phyloP scores from a whole-genome alignment of 2,797 vertebrate genomes.

The Sebastes wilsoni region DNA sequence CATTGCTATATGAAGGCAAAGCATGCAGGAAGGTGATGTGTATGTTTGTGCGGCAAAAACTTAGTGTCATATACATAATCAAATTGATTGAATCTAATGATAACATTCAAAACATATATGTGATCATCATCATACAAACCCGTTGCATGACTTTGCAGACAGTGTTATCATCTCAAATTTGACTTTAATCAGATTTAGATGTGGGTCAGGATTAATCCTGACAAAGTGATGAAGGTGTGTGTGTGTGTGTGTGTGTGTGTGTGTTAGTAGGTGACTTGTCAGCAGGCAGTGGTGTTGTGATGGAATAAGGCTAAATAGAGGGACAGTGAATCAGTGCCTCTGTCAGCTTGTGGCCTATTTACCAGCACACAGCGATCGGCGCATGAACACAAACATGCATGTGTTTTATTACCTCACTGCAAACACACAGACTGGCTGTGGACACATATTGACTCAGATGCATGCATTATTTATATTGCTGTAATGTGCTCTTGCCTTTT shows the following conservation, averaged over 20 bases:
- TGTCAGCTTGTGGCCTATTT: slow-evolving; percentile 41
- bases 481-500: neutral
- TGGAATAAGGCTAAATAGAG: slow-evolving; percentile 33
- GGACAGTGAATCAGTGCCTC: slow-evolving; percentile 5
- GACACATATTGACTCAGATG: neutral
- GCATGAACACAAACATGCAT: slow-evolving; percentile 17
- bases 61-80: neutral
- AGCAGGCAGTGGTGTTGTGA: slow-evolving; percentile 14
- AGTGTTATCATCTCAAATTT: neutral
- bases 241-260: neutral
- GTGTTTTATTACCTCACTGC: neutral
- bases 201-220: slow-evolving; percentile 15
- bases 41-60: neutral
- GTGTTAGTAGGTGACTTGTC: slow-evolving; percentile 41
- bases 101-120: neutral
- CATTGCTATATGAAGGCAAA: neutral
- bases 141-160: neutral
- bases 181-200: neutral
- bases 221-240: neutral
- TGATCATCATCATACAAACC: too few relatives aligned
- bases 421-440: neutral
- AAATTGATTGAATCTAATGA: neutral
- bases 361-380: neutral
- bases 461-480: neutral
- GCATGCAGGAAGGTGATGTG: neutral